Evolutionary conservation across 2,888 invertebrate species (phyloP), one percentile per base, ranked within the genome.

Genomic region (Gonocerus acuteangulatus): DNA sequence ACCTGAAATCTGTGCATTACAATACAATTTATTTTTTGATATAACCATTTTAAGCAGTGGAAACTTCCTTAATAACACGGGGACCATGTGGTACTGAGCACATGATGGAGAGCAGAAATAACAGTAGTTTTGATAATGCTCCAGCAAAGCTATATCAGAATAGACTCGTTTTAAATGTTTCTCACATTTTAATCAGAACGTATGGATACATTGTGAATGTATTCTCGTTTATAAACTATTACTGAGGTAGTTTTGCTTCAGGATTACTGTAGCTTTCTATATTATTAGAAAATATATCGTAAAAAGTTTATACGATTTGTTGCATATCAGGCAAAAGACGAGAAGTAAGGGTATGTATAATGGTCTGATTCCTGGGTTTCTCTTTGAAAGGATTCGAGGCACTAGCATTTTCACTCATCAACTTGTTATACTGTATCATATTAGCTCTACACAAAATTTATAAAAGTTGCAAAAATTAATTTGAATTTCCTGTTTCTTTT

Each of bases 81-180:
- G 54, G 54, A 54, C 54, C 54, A 54, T 54, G 54, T 54, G 54
- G 36, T 42, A 16, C 16, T 52, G 9, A 23, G 42, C 54, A 54
- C 54, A 54, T 54, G 54, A 54, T 39, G 39, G n/a, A 39, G 4
- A 15, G 13, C 39, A 39, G n/a, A 39, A 13, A 9, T 39, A 39
- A 39, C 13, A 15, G 32, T 6, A 32, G n/a, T n/a, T n/a, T n/a
- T n/a, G n/a, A n/a, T n/a, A n/a, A n/a, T n/a, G n/a, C n/a, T n/a
- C n/a, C n/a, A n/a, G n/a, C n/a, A n/a, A n/a, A n/a, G n/a, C n/a
- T n/a, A n/a, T n/a, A n/a, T n/a, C n/a, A n/a, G n/a, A n/a, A n/a
- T n/a, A n/a, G n/a, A n/a, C n/a, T n/a, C n/a, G n/a, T n/a, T n/a
- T n/a, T n/a, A n/a, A n/a, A n/a, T n/a, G n/a, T n/a, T n/a, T n/a